Conservation (phyloP, 2,113 vertebrate genomes). For the Sigmodon hispidus region DNA sequence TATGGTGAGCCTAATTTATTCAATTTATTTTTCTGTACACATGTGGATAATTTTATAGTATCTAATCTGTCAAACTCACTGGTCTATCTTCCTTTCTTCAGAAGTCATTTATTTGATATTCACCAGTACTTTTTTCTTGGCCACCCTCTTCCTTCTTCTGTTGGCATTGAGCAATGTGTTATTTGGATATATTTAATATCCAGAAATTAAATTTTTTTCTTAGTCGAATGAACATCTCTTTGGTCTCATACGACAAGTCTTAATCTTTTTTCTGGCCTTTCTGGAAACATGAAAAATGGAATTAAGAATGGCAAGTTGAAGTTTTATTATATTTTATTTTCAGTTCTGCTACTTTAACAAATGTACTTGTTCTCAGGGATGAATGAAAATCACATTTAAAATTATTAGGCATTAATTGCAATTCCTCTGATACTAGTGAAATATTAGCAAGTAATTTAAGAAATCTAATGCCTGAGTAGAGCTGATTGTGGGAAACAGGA, state of each 20-base stretch:
- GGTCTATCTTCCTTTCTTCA: constrained; percentile 33
- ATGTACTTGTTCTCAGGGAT: constrained; percentile 26
- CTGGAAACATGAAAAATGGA: not conserved
- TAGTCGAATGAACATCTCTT: constrained; percentile 58
- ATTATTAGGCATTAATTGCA: constrained; percentile 24
- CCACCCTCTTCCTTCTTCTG: constrained; percentile 36
- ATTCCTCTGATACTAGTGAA: constrained; percentile 12
- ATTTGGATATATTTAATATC: constrained; percentile 24
- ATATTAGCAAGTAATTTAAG: not conserved
- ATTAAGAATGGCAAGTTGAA: not conserved
- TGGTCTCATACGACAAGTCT: not conserved
- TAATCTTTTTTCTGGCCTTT: not conserved
- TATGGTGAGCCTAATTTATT: not conserved
- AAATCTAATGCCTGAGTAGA: constrained; percentile 51
- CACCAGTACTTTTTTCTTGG: constrained; percentile 24
- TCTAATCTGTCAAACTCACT: constrained; percentile 35
- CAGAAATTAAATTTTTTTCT: constrained; percentile 36
- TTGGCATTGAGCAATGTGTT: constrained; percentile 56
- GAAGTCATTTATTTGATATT: constrained; percentile 62
- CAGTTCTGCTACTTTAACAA: constrained; percentile 24
- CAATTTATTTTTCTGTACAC: constrained; percentile 50
- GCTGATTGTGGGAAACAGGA: not conserved
- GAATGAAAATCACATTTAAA: constrained; percentile 34
- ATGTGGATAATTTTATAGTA: constrained; percentile 53
- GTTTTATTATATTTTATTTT: not conserved